Evolutionary conservation across 23 tunicate genomes (phyloP).

Genomic region (Clavelina lepadiformis): DNA sequence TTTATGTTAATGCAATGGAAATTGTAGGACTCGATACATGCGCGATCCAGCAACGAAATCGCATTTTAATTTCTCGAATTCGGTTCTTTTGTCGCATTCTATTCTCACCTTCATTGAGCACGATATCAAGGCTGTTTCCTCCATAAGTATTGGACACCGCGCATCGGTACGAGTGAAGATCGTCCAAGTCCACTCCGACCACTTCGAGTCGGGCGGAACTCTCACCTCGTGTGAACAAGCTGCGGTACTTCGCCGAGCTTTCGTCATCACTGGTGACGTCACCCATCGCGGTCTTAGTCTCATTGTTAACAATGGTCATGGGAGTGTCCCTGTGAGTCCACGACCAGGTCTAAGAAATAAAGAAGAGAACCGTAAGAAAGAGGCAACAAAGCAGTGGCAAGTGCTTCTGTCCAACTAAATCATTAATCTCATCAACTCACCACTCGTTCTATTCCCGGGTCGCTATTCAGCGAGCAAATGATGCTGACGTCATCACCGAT

Average conservation of each 20-base stretch:
- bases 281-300: slow-evolving; percentile 13
- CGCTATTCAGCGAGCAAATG: slow-evolving; percentile 34
- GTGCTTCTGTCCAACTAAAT: neutral
- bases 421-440: slow-evolving; percentile 32
- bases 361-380: neutral
- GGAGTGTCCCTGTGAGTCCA: slow-evolving; percentile 24
- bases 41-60: no score
- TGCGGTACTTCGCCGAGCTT: slow-evolving; percentile 31
- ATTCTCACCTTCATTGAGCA: slow-evolving; percentile 51
- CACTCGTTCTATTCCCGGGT: slow-evolving; percentile 70
- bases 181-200: slow-evolving; percentile 11
- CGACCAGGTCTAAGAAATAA: slow-evolving; percentile 46
- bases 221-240: slow-evolving; percentile 20
- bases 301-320: slow-evolving; percentile 35
- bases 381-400: neutral
- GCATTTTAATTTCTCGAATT: no score
- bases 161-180: slow-evolving; percentile 55
- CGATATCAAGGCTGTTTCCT: slow-evolving; percentile 11
- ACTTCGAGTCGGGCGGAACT: slow-evolving; percentile 24
- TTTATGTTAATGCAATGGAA: no score
- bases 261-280: slow-evolving; percentile 4
- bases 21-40: no score
- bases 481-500: slow-evolving; percentile 32
- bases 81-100: no score
- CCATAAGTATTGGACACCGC: slow-evolving; percentile 63